Evolutionary conservation across 2,797 vertebrate species (phyloP).

Genomic region (Rhabdomys pumilio): DNA sequence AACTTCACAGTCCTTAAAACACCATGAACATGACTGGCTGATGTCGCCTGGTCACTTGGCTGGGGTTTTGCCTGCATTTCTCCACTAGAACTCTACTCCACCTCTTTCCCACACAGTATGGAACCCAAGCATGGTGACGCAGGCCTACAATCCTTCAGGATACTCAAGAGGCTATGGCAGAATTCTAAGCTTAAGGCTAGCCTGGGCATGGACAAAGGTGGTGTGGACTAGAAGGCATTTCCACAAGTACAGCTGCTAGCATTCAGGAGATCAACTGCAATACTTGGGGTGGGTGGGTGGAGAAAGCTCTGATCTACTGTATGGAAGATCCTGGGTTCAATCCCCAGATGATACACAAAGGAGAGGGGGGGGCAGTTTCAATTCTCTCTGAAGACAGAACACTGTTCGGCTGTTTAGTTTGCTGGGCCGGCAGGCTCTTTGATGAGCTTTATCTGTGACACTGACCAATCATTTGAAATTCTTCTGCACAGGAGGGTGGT

Average conservation of each 20-base stretch:
- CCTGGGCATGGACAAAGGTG: not conserved
- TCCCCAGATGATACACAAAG: not conserved
- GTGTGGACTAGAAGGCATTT: not conserved
- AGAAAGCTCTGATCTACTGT: not conserved
- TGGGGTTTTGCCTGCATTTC: too few relatives aligned
- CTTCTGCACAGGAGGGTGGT: not conserved
- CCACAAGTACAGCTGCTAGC: not conserved
- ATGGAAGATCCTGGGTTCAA: not conserved
- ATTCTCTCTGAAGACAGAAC: not conserved
- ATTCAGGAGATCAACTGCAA: not conserved
- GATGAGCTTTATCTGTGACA: not conserved
- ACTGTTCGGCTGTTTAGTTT: not conserved
- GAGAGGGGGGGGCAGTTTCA: too few relatives aligned
- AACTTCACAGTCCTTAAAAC: too few relatives aligned
- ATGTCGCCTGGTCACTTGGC: not conserved
- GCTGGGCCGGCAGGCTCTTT: not conserved
- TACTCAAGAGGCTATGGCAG: not conserved
- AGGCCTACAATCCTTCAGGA: not conserved
- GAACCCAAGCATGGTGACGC: not conserved
- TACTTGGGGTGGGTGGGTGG: not conserved
- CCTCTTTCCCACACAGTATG: too few relatives aligned
- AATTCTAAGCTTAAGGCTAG: not conserved
- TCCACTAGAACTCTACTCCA: not conserved
- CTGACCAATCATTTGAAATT: not conserved
- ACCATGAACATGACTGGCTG: not conserved